phyloP scores from a whole-genome alignment of 2,888 invertebrate genomes.

The Phalera bucephala region DNA sequence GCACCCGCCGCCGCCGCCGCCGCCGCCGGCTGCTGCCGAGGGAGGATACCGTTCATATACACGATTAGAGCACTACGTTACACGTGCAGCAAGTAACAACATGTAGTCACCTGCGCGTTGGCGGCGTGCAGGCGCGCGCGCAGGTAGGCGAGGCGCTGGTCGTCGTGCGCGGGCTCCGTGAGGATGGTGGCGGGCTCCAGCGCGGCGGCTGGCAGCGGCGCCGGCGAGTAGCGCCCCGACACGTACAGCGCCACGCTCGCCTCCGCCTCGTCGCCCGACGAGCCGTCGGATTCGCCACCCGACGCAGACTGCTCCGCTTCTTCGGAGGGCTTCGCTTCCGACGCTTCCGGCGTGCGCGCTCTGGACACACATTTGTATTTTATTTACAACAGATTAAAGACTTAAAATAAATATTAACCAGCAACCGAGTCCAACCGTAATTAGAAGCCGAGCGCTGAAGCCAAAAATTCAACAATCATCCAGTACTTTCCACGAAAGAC shows the following conservation, averaged over 20 bases:
- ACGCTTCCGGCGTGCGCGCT: not conserved
- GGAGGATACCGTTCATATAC: no score
- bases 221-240: constrained; percentile 93
- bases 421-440: no score
- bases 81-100: no score
- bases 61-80: no score
- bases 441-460: no score
- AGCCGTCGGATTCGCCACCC: constrained; percentile 25
- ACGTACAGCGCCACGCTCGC: constrained; percentile 82
- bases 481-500: no score
- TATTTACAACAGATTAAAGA: no score
- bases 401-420: no score
- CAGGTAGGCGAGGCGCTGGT: constrained; percentile 87
- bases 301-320: constrained; percentile 16
- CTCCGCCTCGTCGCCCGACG: constrained; percentile 20
- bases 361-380: no score
- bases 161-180: constrained; percentile 89
- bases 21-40: no score
- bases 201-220: constrained; percentile 83
- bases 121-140: constrained; percentile 83
- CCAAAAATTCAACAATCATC: no score
- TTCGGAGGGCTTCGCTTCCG: not conserved
- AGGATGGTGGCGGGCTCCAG: constrained; percentile 90
- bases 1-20: constrained; percentile 82
- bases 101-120: constrained; percentile 83